Percentiles rank a stretch among this genome's conserved stretches.
Conservation (phyloP, 2,113 vertebrate species). For the Passer montanus region DNA sequence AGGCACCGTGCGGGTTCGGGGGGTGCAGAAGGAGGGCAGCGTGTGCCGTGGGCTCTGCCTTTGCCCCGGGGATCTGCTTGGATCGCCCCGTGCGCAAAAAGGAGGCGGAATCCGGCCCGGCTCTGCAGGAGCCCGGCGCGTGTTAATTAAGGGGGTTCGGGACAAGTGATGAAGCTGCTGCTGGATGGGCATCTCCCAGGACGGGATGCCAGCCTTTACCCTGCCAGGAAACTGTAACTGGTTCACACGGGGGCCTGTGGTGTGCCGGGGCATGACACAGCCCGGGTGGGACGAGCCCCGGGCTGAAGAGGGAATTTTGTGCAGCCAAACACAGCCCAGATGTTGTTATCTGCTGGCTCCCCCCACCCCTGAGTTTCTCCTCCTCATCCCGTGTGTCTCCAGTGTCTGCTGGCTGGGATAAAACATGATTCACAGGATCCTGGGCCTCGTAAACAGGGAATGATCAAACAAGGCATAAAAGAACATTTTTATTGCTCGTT, state of each 20-base stretch:
- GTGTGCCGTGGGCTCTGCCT: accelerated
- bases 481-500: neutral
- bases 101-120: accelerated
- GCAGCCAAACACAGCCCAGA: neutral
- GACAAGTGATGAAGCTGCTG: neutral
- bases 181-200: accelerated
- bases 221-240: accelerated
- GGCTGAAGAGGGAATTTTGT: neutral
- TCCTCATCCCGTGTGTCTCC: neutral
- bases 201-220: accelerated
- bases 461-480: neutral
- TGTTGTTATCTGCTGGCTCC: neutral
- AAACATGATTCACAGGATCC: neutral
- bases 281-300: accelerated
- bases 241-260: accelerated
- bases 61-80: accelerated
- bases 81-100: accelerated
- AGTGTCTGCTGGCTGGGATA: neutral
- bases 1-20: neutral
- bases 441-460: neutral
- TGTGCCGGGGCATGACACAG: neutral
- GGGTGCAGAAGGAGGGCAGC: neutral
- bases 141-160: accelerated
- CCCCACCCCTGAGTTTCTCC: neutral
- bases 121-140: accelerated